These are phyloP conservation scores for Graphium colonna DNA, from an alignment of 2,888 invertebrate genomes.

Conservation along the genomic window DNA sequence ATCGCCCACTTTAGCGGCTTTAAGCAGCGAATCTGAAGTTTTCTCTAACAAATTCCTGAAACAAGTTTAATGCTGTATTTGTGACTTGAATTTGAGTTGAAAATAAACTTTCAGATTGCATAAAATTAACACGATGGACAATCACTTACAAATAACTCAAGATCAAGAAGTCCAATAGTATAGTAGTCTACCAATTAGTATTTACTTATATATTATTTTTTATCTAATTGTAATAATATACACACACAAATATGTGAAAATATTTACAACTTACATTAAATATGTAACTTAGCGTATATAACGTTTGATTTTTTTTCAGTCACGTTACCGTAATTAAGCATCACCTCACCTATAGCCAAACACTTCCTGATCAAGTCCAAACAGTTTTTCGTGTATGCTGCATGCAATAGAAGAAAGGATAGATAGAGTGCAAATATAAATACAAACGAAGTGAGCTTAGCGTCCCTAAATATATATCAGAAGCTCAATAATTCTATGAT, in stretches of 20 bases:
- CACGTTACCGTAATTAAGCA: conserved; percentile 27
- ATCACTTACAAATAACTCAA: no score
- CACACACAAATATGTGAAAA: neutral
- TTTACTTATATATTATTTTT: conserved; percentile 9
- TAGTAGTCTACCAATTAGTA: no score
- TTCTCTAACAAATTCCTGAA: conserved; percentile 89
- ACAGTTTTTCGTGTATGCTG: conserved; percentile 90
- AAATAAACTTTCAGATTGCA: neutral
- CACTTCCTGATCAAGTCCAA: conserved; percentile 89
- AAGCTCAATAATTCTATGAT: conserved; percentile 34
- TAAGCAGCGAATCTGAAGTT: conserved; percentile 89
- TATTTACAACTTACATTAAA: neutral
- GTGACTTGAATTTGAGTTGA: neutral
- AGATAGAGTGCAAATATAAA: conserved; percentile 70
- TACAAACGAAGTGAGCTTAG: conserved; percentile 42
- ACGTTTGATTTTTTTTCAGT: neutral
- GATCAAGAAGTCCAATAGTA: no score
- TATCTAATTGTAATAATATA: conserved; percentile 12
- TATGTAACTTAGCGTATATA: neutral
- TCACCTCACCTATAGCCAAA: conserved; percentile 84
- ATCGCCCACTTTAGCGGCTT: conserved; percentile 91
- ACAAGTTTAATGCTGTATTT: conserved; percentile 42
- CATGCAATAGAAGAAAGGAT: conserved; percentile 82
- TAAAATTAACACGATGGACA: no score
- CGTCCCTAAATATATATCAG: conserved; percentile 34